Conservation (phyloP, 2,113 vertebrate genomes). For the Peromyscus californicus region DNA sequence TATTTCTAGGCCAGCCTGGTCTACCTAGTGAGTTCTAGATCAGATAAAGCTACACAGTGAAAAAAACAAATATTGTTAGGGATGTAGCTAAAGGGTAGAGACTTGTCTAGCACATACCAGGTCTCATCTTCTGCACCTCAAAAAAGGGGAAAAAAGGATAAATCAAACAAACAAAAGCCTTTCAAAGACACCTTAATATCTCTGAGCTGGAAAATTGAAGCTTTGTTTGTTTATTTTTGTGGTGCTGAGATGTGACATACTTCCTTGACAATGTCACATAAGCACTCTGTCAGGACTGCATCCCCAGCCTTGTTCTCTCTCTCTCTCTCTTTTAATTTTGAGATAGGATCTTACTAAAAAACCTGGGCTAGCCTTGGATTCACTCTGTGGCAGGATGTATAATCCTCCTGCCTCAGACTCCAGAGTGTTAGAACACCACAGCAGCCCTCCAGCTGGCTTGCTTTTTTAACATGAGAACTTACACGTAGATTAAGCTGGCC, state of each 20-base stretch:
- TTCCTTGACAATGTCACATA: neutral
- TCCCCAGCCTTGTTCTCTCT: neutral
- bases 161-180: neutral
- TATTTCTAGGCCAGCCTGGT: neutral
- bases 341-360: neutral
- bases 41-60: neutral
- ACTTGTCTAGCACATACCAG: neutral
- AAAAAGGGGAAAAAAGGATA: too few relatives aligned
- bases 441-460: neutral
- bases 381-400: neutral
- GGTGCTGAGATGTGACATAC: neutral
- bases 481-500: neutral
- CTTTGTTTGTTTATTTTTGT: neutral
- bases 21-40: neutral
- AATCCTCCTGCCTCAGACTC: neutral
- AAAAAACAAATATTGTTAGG: neutral
- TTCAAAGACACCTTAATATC: neutral
- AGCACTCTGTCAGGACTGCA: too few relatives aligned
- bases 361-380: neutral
- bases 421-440: neutral
- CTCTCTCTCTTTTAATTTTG: neutral
- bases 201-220: neutral
- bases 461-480: neutral
- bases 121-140: neutral
- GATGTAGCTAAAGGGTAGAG: neutral